Evolutionary conservation across 2,888 invertebrate genomes (phyloP).

Genomic region (Coelinius sp.): DNA sequence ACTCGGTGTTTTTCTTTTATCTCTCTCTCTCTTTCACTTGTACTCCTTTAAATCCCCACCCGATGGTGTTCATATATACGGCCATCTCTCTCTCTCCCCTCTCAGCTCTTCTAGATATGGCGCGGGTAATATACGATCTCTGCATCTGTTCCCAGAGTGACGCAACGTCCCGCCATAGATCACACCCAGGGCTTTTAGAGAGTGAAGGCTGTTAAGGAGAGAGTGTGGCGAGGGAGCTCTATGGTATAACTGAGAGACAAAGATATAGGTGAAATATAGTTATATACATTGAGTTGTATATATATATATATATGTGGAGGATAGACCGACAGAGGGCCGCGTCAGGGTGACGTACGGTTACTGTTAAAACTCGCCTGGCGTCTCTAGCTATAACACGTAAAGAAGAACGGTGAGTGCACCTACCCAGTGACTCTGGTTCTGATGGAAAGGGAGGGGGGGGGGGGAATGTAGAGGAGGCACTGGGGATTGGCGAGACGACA

Average conservation of each 20-base stretch:
- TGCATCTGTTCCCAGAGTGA: conserved; percentile 73
- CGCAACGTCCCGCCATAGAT: conserved; percentile 80
- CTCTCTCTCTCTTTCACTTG: conserved; percentile 42
- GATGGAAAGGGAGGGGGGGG: conserved; percentile 24
- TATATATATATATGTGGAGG: conserved; percentile 14
- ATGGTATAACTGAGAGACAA: conserved; percentile 48
- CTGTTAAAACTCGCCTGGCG: conserved; percentile 62
- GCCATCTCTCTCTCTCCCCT: conserved; percentile 41
- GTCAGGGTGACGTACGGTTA: conserved; percentile 67
- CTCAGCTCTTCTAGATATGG: conserved; percentile 63
- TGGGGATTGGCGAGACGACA: conserved; percentile 32
- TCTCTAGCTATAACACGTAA: conserved; percentile 47
- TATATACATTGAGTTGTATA: conserved; percentile 34
- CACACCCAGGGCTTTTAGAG: conserved; percentile 75
- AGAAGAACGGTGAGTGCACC: conserved; percentile 52
- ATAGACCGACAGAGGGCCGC: conserved; percentile 47
- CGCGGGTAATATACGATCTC: conserved; percentile 69
- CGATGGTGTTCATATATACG: conserved; percentile 8
- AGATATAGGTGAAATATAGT: conserved; percentile 55
- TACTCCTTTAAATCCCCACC: conserved; percentile 1
- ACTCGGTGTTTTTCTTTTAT: conserved; percentile 39
- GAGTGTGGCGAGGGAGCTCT: conserved; percentile 64
- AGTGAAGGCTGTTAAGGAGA: conserved; percentile 74
- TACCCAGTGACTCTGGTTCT: conserved; percentile 39
- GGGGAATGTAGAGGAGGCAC: conserved; percentile 26